Evolutionary conservation across 1,140 invertebrate genomes (phyloP).

Genomic region (Aphaenogaster ashmeadi): DNA sequence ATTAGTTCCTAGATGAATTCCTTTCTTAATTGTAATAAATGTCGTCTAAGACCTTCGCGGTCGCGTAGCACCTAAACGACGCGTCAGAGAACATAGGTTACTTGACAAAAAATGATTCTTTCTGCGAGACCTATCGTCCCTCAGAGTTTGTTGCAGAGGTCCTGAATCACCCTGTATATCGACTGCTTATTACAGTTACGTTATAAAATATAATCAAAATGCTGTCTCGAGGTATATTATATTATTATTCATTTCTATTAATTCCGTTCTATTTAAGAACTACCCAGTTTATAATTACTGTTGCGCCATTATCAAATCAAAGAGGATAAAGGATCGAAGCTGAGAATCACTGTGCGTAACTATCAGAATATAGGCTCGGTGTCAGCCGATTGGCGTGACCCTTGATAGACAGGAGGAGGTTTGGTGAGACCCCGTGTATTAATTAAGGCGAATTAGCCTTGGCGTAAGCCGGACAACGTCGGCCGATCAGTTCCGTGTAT

Average conservation of each 20-base stretch:
- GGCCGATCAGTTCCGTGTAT: constrained; percentile 66
- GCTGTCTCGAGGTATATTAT: neutral
- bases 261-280: neutral
- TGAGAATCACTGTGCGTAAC: constrained; percentile 66
- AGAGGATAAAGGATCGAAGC: neutral
- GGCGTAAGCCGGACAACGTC: constrained; percentile 67
- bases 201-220: neutral
- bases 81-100: too few species aligned
- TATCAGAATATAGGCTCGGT: constrained; percentile 52
- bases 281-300: neutral
- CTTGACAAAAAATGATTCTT: too few species aligned
- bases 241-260: neutral
- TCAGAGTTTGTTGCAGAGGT: too few species aligned
- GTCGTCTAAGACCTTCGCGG: too few species aligned
- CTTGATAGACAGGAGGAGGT: constrained; percentile 79
- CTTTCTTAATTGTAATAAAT: too few species aligned
- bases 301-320: neutral
- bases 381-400: constrained; percentile 75
- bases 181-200: neutral
- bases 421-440: constrained; percentile 77
- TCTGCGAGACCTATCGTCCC: too few species aligned
- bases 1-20: too few species aligned
- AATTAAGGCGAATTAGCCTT: constrained; percentile 80
- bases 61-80: too few species aligned
- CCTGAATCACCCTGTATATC: neutral